Evolutionary conservation across 1,140 invertebrate genomes (phyloP).

Genomic region (Ostrea denselamellosa): DNA sequence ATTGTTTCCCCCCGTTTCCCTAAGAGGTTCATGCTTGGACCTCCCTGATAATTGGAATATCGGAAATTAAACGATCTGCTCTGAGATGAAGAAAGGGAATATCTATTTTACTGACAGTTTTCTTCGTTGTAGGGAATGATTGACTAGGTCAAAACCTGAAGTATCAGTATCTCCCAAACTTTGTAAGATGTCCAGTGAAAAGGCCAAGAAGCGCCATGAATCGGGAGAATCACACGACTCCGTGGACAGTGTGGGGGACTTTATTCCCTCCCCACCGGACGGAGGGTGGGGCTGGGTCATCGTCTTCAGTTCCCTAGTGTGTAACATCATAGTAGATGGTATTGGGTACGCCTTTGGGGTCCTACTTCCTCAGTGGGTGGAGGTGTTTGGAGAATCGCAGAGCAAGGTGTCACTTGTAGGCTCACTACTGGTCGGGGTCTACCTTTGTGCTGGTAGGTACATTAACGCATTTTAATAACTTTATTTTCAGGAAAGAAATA

Average conservation of each 20-base stretch:
- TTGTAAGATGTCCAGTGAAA: conserved; percentile 33
- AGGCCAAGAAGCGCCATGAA: conserved; percentile 47
- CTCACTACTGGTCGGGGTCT: conserved; percentile 92
- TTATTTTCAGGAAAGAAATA: background rate
- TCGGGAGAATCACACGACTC: conserved; percentile 50
- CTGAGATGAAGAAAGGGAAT: background rate
- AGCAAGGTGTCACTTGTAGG: conserved; percentile 94
- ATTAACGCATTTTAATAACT: background rate
- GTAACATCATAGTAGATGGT: conserved; percentile 94
- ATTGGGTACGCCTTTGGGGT: conserved; percentile 95
- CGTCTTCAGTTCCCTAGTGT: conserved; percentile 90
- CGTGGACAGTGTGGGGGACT: background rate
- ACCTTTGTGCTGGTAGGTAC: conserved; percentile 89
- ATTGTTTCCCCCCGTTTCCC: too few relatives aligned
- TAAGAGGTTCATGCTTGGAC: too few relatives aligned
- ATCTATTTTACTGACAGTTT: background rate
- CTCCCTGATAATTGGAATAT: background rate
- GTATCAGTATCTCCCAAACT: background rate
- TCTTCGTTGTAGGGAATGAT: background rate
- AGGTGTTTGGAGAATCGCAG: conserved; percentile 89
- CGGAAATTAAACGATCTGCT: too few relatives aligned
- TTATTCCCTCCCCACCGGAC: conserved; percentile 83
- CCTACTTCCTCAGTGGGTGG: conserved; percentile 90
- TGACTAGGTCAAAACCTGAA: background rate
- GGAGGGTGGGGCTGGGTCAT: conserved; percentile 89